Conservation (phyloP, 2,113 vertebrate species). For the Bambusicola thoracicus region DNA sequence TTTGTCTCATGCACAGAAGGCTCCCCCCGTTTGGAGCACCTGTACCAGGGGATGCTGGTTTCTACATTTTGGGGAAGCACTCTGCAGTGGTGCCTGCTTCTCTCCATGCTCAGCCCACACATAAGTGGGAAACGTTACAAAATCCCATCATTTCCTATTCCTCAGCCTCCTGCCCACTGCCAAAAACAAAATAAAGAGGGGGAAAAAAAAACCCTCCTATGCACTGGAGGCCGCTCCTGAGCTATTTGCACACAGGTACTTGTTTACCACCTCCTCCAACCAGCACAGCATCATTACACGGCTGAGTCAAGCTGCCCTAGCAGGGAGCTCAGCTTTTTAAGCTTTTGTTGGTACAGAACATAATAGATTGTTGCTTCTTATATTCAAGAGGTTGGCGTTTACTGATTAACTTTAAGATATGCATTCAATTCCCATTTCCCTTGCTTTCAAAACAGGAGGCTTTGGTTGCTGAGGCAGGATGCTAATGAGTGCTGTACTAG, state of each 20-base stretch:
- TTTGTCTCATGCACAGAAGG: background rate
- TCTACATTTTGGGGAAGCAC: background rate
- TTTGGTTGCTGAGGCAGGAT: constrained; percentile 12
- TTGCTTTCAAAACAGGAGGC: background rate
- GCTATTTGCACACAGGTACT: background rate
- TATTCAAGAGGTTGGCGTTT: background rate
- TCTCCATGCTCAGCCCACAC: background rate
- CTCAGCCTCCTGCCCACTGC: background rate
- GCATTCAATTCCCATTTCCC: background rate
- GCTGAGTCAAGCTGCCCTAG: background rate
- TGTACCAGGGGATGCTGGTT: background rate
- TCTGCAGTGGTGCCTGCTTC: background rate
- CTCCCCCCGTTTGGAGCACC: background rate
- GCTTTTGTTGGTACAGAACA: constrained; percentile 1
- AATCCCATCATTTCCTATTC: background rate
- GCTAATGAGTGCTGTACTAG: background rate
- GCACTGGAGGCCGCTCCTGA: background rate
- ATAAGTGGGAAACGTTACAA: background rate
- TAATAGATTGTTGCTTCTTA: constrained; percentile 26
- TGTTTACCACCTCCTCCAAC: background rate
- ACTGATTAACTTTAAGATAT: background rate
- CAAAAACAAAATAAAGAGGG: background rate
- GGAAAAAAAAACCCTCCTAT: background rate
- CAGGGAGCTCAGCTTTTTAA: constrained; percentile 23
- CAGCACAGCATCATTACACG: background rate